Base-by-base conservation (phyloP, 2,888 invertebrate genomes). In the Andrena marginata region DNA sequence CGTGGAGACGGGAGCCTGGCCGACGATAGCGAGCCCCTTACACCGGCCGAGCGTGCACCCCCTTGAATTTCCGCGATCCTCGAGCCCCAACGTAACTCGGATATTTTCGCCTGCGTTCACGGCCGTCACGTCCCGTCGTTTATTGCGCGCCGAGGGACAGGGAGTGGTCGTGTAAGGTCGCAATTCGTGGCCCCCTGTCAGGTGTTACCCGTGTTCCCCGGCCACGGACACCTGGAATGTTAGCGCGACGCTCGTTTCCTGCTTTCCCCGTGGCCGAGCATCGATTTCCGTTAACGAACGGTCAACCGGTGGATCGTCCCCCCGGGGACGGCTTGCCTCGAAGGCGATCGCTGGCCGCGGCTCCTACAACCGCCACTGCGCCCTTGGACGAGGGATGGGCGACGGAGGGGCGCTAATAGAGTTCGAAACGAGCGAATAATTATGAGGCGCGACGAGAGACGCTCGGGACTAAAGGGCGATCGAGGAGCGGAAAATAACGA, bases 281-380 rank as follows among this genome's bases (percentile, higher is more conserved):
- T 56, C 54, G 73, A 74, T 56, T 42, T 56, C 54, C 54, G 67
- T 74, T 56, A 67, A 59, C 67, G 73, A 65, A 59, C 73, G 56
- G 51, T 26, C 73, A 42, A n/a, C 16, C 42, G 1, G 13, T 42
- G 13, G 16, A 42, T 51, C 51, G 8, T 20, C 20, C 20, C 20
- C 8, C 1, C 20, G 8, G 51, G 20, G 0, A 2, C 4, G 2
- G 0, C 20, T n/a, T n/a, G 51, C 51, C 20, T 51, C 20, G 7
- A 20, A 51, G 51, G 6, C 20, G 20, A 20, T 20, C n/a, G 8
- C n/a, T 1, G 20, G 20, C 20, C 20, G 20, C 6, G 20, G 20
- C 8, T 51, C 49, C 51, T 6, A 7, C 42, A 13, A 2, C 35
- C 13, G 35, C 3, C 35, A 3, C 42, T 1, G 42, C 42, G 4